Conservation (phyloP, 2,113 vertebrate genomes). For the Ageneiosus marmoratus region DNA sequence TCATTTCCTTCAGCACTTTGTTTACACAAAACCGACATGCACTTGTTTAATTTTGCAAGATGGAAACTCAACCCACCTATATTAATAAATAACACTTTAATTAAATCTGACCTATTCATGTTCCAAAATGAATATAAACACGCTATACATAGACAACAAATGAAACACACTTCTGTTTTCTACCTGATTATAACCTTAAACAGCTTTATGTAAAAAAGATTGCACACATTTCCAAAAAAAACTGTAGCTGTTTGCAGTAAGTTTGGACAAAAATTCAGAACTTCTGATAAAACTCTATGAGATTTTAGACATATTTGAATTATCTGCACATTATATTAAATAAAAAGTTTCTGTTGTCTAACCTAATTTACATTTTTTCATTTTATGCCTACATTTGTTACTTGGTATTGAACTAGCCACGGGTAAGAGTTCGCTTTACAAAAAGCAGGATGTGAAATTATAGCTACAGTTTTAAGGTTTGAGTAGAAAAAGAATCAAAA, state of each 20-base stretch:
- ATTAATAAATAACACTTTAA: slow-evolving; percentile 3
- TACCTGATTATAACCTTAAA: neutral
- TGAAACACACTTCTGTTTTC: neutral
- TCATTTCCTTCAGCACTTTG: neutral
- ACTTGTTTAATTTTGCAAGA: neutral
- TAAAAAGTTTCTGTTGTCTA: neutral
- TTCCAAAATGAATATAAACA: neutral
- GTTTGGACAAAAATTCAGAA: neutral
- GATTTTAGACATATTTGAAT: no score
- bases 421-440: neutral
- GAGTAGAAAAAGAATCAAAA: neutral
- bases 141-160: neutral
- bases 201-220: neutral
- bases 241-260: neutral
- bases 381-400: neutral
- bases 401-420: neutral
- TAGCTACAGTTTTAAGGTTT: neutral
- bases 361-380: neutral
- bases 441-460: neutral
- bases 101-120: neutral
- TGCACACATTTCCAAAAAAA: no score
- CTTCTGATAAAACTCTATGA: neutral
- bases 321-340: neutral
- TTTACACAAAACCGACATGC: no score
- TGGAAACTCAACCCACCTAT: neutral